Conservation (phyloP, 1,140 invertebrate genomes). For the Diploscapter pachys region DNA sequence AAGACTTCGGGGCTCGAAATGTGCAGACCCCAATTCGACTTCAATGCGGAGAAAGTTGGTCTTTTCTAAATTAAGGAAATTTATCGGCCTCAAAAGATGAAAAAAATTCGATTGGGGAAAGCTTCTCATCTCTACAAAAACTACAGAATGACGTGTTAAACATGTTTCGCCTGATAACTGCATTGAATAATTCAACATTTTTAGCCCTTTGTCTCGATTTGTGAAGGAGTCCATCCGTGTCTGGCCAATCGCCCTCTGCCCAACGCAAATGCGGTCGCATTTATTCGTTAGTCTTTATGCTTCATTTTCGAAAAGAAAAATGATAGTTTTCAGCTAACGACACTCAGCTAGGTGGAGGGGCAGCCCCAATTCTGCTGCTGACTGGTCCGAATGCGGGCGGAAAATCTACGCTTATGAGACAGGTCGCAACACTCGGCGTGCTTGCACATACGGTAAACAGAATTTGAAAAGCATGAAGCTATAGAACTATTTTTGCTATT, state of each 20-base stretch:
- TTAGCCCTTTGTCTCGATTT: constrained; percentile 77
- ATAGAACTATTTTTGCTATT: neutral
- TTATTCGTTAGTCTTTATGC: neutral
- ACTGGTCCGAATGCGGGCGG: constrained; percentile 98
- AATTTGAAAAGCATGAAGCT: neutral
- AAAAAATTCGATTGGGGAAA: too few species aligned
- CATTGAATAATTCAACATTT: too few species aligned
- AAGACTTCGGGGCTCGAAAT: constrained; percentile 68
- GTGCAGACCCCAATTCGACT: constrained; percentile 73
- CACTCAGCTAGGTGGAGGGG: constrained; percentile 3
- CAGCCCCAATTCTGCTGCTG: constrained; percentile 61
- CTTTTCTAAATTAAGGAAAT: neutral
- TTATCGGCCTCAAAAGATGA: too few species aligned
- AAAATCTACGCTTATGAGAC: constrained; percentile 94
- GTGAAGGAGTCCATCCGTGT: constrained; percentile 84
- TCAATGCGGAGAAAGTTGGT: constrained; percentile 60
- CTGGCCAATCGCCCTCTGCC: constrained; percentile 60
- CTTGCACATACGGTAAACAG: constrained; percentile 81
- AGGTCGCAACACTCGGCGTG: constrained; percentile 80
- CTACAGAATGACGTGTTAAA: neutral
- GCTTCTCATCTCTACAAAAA: too few species aligned
- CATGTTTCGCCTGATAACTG: too few species aligned
- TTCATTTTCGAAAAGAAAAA: constrained; percentile 4
- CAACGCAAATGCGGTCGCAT: neutral
- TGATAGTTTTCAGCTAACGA: constrained; percentile 20